Percentiles rank a stretch among this genome's conserved stretches.
These are phyloP conservation scores for Anorthoa munda DNA, from an alignment of 2,888 invertebrate species.

Conservation along the genomic window DNA sequence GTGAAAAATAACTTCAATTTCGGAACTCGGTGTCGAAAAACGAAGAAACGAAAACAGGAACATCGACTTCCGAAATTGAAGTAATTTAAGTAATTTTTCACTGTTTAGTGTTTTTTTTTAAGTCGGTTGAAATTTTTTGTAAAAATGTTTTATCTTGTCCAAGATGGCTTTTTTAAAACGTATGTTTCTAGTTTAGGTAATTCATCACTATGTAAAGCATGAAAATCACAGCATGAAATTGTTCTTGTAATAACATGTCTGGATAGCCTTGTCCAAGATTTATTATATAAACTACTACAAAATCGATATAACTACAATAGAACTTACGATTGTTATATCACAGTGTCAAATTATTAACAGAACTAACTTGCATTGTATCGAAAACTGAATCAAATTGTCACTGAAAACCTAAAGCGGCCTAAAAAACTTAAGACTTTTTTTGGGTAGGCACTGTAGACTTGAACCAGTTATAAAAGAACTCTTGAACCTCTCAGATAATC, in stretches of 20 bases:
- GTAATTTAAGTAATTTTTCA: too few relatives aligned
- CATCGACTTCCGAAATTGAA: too few relatives aligned
- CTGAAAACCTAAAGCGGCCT: conserved; percentile 15
- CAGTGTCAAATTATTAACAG: background rate
- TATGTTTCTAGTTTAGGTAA: too few relatives aligned
- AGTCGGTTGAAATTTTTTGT: too few relatives aligned
- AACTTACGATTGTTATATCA: conserved; percentile 13
- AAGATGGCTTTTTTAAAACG: too few relatives aligned
- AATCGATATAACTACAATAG: background rate
- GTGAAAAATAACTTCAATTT: too few relatives aligned
- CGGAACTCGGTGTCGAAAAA: too few relatives aligned
- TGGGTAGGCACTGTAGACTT: background rate
- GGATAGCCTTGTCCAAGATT: background rate
- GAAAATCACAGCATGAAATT: too few relatives aligned
- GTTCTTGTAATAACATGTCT: background rate
- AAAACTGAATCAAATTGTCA: conserved; percentile 25
- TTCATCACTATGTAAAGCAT: background rate
- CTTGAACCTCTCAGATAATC: background rate
- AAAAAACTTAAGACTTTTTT: background rate
- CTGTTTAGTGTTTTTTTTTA: too few relatives aligned
- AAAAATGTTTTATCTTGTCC: too few relatives aligned
- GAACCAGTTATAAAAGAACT: background rate
- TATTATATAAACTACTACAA: background rate
- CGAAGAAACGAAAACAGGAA: too few relatives aligned
- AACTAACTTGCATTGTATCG: background rate